Base-by-base conservation (phyloP, 2,888 invertebrate genomes). In the Falcaria lacertinaria region DNA sequence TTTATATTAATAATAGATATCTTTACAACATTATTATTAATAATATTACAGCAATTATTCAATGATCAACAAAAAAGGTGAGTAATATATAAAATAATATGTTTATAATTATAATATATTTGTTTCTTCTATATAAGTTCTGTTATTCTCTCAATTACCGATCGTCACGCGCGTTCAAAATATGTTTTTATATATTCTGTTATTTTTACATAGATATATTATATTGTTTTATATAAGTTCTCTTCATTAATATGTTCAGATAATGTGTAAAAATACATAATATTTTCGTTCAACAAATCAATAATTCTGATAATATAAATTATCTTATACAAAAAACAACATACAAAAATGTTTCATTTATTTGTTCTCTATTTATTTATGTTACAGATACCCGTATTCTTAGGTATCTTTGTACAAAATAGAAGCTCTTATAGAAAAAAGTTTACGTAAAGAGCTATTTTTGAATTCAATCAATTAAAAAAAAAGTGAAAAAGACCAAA, bases 221-320 rank as follows among this genome's bases (percentile, higher is more conserved):
- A 64, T 59, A 39, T 56, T 63, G 56, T 59, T 65, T 61, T 65
- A 82, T 83, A 77, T 78, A 80, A 80, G 68, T 76, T 70, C 50
- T 64, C 76, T 74, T 81, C 77, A 77, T 74, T 68, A 75, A 73
- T 84, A 82, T 83, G 80, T 71, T 85, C 80, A 85, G 82, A 80
- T 85, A 81, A 76, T 86, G 78, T 87, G 86, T 87, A 87, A 88
- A 88, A 87, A 88, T 87, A 87, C 77, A 78, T 80, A 85, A 83
- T 83, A 78, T 75, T 74, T 71, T 77, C 64, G 60, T 77, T 34
- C 75, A 87, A 86, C 84, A 86, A 86, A 82, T 78, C 62, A 86
- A 84, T 86, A 85, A 74, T 80, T 75, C 62, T 71, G 37, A 69
- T 80, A 78, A 83, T 83, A 80, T 83, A 87, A 81, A 86, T 81